Evolutionary conservation across 2,113 vertebrate species (phyloP), one percentile per base, ranked within the genome.

Genomic region (Sus scrofa): DNA sequence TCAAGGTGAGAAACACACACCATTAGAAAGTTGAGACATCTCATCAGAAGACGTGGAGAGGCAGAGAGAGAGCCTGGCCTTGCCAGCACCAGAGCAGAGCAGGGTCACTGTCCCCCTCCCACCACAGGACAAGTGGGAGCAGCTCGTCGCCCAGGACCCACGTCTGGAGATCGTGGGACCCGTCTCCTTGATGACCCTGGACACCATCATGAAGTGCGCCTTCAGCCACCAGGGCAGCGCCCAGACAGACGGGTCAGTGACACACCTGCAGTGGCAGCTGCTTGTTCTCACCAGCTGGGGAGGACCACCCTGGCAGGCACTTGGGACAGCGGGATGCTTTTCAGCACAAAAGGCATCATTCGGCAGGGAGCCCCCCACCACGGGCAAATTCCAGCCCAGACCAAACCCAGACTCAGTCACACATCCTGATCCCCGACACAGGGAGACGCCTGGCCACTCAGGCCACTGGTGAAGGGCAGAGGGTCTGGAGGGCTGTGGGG

Each of bases 141-240:
- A 89, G 44, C 97, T 99, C 86, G 93, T 96, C 81, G 74, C 88
- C 78, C 97, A 98, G 0, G 96, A 98, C 6, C 95, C 98, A 62
- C 77, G 98, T 0, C 98, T 99, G 97, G 99, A 99, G 85, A 95
- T 99, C 86, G 99, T 99, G 75, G 97, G 99, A 67, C 98, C 99
- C 0, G 37, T 99, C 82, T 99, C 99, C 94, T 98, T 99, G 37
- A 99, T 99, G 99, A 99, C 99, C 4, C 98, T 99, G 0, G 99
- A 99, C 81, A 99, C 83, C 96, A 99, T 99, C 94, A 98, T 99
- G 99, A 99, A 99, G 97, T 99, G 99, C 83, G 99, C 99, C 30
- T 99, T 99, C 98, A 99, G 99, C 96, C 97, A 95, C 95, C 90
- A 98, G 68, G 99, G 98, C 97, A 99, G 98, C 97, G 98, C 99